Conservation (phyloP, 1,140 invertebrate genomes). For the Bombus vancouverensis region DNA sequence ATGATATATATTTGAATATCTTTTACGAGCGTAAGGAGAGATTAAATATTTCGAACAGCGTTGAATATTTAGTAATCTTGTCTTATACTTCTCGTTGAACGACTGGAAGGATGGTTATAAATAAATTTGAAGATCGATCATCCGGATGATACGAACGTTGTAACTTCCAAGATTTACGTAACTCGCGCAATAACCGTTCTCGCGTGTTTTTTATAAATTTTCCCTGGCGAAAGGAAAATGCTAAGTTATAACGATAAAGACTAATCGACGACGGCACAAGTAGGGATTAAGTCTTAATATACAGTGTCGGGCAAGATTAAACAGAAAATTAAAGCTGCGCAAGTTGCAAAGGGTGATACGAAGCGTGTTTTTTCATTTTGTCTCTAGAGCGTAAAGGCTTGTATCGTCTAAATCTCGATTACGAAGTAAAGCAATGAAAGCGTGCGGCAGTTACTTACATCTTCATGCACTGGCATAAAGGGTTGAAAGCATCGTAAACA, state of each 20-base stretch:
- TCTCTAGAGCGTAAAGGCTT: background rate
- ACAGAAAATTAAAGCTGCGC: background rate
- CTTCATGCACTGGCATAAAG: background rate
- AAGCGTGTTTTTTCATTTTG: constrained; percentile 14
- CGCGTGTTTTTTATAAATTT: background rate
- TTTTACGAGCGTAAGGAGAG: too few relatives aligned
- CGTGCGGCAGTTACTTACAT: background rate
- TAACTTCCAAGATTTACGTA: background rate
- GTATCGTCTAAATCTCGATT: constrained; percentile 2
- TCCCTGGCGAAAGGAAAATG: background rate
- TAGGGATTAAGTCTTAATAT: background rate
- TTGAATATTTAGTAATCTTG: too few relatives aligned
- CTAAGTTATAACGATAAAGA: background rate
- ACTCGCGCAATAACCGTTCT: background rate
- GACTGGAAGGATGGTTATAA: too few relatives aligned
- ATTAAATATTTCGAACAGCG: too few relatives aligned
- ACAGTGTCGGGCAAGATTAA: background rate
- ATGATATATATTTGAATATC: too few relatives aligned
- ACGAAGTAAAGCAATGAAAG: background rate
- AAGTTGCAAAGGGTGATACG: background rate
- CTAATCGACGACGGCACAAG: background rate
- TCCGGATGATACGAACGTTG: background rate
- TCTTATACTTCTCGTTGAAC: too few relatives aligned
- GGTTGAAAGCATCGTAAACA: background rate
- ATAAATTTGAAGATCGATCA: background rate